Evolutionary conservation across 53 echinoderm and acorn worm genomes (phyloP), one percentile per base, ranked within the genome.

Genomic region (Holothuria leucospilota): DNA sequence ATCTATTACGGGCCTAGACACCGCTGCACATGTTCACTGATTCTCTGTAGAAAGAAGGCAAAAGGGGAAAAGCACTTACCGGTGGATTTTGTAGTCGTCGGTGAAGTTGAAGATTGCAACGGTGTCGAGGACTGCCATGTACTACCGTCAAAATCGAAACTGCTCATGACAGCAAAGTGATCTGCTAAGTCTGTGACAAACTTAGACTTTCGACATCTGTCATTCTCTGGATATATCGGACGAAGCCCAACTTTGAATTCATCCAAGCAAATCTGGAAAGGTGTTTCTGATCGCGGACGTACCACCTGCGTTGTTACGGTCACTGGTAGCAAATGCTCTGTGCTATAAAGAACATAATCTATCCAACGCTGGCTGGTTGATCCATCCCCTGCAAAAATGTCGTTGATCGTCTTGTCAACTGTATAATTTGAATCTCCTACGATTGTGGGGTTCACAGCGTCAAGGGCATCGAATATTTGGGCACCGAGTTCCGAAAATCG

Each of bases 321-420:
- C 6, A 20, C 20, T 6, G 96, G 96, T 49, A 86, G 90, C 64
- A 88, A 60, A 59, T 96, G 94, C 9, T 63, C 65, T 10, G 85
- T 86, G 82, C 94, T 94, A 68, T 69, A 86, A 12, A 96, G 81
- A 20, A 87, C 90, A 60, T 96, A 96, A 86, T 96, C 96, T 39
- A 96, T 29, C 89, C 90, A 96, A 0, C 30, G 59, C 52, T 91
- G 62, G 69, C 77, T 93, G 38, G 89, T 63, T 25, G 42, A 14
- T 27, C 80, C 84, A 40, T 75, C 86, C 11, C 69, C 86, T 24
- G 85, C 74, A 59, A 94, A 88, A 9, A 94, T 84, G 68, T 94
- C 94, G 68, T 96, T 96, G 77, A 89, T 84, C 42, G 69, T 69
- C 66, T 71, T 82, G 63, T 96, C 96, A 29, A 87, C 88, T 21